These are phyloP conservation scores for Cecidostiba fungosa DNA, from an alignment of 2,888 invertebrate genomes.

Conservation along the genomic window DNA sequence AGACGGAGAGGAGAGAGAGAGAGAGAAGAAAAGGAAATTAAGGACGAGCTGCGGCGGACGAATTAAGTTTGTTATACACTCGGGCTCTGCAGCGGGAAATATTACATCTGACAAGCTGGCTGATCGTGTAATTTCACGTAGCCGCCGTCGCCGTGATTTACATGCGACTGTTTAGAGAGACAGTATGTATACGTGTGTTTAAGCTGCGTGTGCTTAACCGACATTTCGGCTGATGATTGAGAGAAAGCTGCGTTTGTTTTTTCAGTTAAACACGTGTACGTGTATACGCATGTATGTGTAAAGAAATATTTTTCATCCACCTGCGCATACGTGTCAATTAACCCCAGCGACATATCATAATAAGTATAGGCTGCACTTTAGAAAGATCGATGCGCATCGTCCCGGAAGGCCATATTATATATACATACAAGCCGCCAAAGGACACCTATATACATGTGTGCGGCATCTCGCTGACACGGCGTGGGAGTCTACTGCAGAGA, in stretches of 20 bases:
- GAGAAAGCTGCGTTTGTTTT: neutral
- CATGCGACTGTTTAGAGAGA: neutral
- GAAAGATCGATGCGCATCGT: neutral
- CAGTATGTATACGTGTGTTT: neutral
- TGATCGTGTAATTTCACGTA: conserved; percentile 2
- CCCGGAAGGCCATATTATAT: neutral
- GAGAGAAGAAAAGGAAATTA: conserved; percentile 13
- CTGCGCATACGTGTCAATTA: too few species aligned
- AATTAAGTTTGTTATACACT: neutral
- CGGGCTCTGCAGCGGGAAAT: neutral
- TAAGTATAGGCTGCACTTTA: neutral
- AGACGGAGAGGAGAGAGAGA: neutral
- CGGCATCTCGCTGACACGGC: neutral
- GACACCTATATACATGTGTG: neutral
- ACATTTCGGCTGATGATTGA: neutral
- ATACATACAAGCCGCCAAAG: neutral
- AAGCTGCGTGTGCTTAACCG: neutral
- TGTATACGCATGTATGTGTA: neutral
- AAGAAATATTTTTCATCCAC: neutral
- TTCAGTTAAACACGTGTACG: neutral
- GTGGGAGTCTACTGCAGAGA: neutral
- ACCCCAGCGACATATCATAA: too few species aligned
- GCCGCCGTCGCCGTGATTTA: neutral
- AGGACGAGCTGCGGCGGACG: conserved; percentile 10
- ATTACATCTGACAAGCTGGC: neutral